Percentiles rank a stretch among this genome's conserved stretches.
Conservation (phyloP, 1,140 invertebrate genomes). For the Hypothenemus hampei region DNA sequence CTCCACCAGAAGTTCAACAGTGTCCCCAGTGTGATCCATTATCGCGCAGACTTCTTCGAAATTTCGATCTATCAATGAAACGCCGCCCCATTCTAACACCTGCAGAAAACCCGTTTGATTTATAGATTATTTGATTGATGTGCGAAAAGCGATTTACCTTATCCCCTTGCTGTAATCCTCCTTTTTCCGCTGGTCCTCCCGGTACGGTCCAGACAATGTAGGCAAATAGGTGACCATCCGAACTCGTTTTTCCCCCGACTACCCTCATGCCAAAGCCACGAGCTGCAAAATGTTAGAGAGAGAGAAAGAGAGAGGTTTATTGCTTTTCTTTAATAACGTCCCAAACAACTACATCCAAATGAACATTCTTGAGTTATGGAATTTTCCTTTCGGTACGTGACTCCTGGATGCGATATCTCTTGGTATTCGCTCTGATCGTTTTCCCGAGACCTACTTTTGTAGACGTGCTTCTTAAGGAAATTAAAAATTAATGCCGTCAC, state of each 20-base stretch:
- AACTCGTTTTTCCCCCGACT: constrained; percentile 80
- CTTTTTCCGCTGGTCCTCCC: constrained; percentile 84
- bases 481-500: too few relatives aligned
- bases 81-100: constrained; percentile 79
- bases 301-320: neutral
- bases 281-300: constrained; percentile 57
- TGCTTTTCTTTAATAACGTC: neutral
- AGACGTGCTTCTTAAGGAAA: neutral
- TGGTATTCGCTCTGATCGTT: neutral
- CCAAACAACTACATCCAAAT: constrained; percentile 2
- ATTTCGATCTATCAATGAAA: constrained; percentile 78
- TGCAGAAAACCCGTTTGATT: neutral
- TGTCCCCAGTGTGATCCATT: constrained; percentile 76
- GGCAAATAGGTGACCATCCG: constrained; percentile 79
- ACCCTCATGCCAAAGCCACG: constrained; percentile 90
- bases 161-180: constrained; percentile 78
- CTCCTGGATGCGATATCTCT: neutral
- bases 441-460: neutral
- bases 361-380: constrained; percentile 8
- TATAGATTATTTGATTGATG: neutral
- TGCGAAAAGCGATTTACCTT: constrained; percentile 45
- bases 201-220: constrained; percentile 88
- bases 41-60: constrained; percentile 86
- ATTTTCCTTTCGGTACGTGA: constrained; percentile 4
- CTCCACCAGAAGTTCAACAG: constrained; percentile 77